Evolutionary conservation across 2,888 invertebrate species (phyloP), one percentile per base, ranked within the genome.

Genomic region (Zootermopsis nevadensis): DNA sequence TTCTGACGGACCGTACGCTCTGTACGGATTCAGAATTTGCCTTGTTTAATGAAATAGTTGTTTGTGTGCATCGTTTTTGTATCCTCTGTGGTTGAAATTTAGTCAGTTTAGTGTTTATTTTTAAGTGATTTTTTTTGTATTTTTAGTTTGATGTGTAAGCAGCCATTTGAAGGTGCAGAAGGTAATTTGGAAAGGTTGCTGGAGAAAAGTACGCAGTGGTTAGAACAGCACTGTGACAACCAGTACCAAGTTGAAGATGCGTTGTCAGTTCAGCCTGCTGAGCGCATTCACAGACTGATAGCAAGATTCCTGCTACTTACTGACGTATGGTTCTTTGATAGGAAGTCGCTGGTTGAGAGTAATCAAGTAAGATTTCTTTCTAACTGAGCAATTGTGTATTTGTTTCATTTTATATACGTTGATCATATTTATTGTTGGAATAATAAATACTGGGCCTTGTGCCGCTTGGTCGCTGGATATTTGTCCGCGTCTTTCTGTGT

Each of bases 161-260:
- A 94, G 87, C 93, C 95, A 60, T 98, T 98, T 91, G 97, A 97
- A 87, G 96, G 98, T 69, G 97, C 98, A 30, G 94, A 95, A 87
- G 96, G 95, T 74, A 98, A 98, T 90, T 91, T 98, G 77, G 93
- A 93, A 82, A 93, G 95, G 87, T 88, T 91, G 72, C 90, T 93
- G 86, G 90, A 91, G 84, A 91, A 94, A 87, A 94, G 94, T 88
- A 91, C 91, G 0, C 93, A 93, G 86, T 92, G 91, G 88, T 90
- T 92, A 86, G 79, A 79, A 66, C n/a, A 33, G 38, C 35, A 74
- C 31, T 33, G 27, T 6, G 93, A 93, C 85, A 89, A 91, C 10
- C 82, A 84, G 33, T 77, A 74, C 33, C 77, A 55, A 53, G 89
- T 90, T 72, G 88, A 90, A 80, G 90, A 90, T 85, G 86, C 87